These are phyloP conservation scores for Stigmatopora argus DNA, from an alignment of 2,113 vertebrate species.

Conservation along the genomic window DNA sequence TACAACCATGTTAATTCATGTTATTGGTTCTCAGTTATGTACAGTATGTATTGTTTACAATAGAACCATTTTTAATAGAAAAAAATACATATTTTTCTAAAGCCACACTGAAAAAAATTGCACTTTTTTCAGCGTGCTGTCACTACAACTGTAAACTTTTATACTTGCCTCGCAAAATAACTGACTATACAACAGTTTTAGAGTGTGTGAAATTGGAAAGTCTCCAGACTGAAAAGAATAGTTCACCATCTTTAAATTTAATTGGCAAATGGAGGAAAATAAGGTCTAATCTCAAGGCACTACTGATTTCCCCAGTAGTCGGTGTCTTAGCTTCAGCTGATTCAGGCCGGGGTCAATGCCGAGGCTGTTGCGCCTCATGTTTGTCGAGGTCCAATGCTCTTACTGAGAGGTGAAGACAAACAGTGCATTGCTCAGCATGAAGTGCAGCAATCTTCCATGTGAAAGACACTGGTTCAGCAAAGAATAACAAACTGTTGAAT, in stretches of 20 bases:
- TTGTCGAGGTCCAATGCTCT: constrained; percentile 8
- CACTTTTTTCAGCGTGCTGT: background rate
- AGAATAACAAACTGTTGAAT: constrained; percentile 15
- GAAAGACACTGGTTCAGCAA: background rate
- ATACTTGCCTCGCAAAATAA: background rate
- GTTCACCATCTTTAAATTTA: too few relatives aligned
- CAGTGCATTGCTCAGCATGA: constrained; percentile 16
- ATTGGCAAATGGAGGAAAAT: too few relatives aligned
- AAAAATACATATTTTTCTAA: background rate
- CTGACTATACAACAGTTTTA: background rate
- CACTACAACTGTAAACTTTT: too few relatives aligned
- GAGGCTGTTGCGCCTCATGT: background rate
- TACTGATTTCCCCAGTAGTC: background rate
- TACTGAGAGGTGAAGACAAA: background rate
- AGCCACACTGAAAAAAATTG: background rate
- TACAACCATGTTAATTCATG: background rate
- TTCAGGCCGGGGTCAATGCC: background rate
- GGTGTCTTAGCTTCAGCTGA: background rate
- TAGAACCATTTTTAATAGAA: too few relatives aligned
- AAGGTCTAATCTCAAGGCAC: background rate
- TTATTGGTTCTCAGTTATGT: background rate
- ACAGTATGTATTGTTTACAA: background rate
- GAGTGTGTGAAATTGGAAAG: background rate
- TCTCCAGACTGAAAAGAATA: too few relatives aligned
- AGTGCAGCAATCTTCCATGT: constrained; percentile 29